Evolutionary conservation across 1,140 invertebrate species (phyloP).

Genomic region (Phortica variegata): DNA sequence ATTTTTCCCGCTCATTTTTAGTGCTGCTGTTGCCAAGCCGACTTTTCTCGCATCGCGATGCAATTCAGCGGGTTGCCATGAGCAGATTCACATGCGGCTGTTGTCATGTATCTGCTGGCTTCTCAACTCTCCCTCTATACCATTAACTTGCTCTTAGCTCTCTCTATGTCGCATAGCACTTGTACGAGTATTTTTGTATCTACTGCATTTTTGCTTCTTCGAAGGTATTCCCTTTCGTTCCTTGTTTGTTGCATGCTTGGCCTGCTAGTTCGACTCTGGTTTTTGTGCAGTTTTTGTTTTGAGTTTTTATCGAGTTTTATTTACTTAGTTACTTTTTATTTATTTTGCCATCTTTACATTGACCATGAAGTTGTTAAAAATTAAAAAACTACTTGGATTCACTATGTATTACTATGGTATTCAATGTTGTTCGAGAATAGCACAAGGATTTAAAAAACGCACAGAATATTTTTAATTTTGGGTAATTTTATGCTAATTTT

Average conservation of each 20-base stretch:
- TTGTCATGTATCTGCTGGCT: conserved; percentile 5
- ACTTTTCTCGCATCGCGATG: neutral
- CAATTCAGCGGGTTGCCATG: neutral
- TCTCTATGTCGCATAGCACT: too few species aligned
- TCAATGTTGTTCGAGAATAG: too few species aligned
- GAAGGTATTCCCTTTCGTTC: neutral
- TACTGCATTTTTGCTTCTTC: neutral
- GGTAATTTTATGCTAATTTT: too few species aligned
- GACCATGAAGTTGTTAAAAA: conserved; percentile 47
- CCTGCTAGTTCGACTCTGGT: neutral
- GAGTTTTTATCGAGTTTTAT: conserved; percentile 1
- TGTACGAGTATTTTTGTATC: too few species aligned
- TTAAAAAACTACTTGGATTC: too few species aligned
- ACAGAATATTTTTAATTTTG: too few species aligned
- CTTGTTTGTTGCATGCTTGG: neutral
- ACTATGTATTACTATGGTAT: too few species aligned
- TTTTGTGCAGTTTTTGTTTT: neutral
- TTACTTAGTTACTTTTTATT: conserved; percentile 7
- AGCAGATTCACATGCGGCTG: too few species aligned
- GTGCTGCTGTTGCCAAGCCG: conserved; percentile 42
- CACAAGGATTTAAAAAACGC: too few species aligned
- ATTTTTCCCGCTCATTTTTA: too few species aligned
- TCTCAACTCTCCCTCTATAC: neutral
- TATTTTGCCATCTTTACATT: conserved; percentile 35
- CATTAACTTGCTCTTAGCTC: neutral